Evolutionary conservation across 1,140 invertebrate genomes (phyloP).

Genomic region (Tigriopus japonicus): DNA sequence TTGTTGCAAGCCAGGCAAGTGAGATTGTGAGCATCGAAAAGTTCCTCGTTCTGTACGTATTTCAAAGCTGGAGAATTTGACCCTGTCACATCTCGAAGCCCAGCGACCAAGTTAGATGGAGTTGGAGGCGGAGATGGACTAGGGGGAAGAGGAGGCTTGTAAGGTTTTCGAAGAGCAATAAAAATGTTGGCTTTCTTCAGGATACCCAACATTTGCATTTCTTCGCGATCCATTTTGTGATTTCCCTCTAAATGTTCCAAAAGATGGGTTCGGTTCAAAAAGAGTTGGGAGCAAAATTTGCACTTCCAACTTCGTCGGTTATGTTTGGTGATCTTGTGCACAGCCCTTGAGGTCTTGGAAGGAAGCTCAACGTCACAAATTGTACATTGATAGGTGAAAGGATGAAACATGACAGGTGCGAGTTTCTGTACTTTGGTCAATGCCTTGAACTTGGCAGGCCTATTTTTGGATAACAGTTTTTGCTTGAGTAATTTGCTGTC

Average conservation of each 20-base stretch:
- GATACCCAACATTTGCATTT: slow-evolving; percentile 1
- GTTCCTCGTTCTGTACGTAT: slow-evolving; percentile 1
- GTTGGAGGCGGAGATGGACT: not conserved
- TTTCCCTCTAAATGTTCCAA: not conserved
- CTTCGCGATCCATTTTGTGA: not conserved
- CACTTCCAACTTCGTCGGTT: not conserved
- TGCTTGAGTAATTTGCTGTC: too few relatives aligned
- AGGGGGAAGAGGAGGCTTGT: not conserved
- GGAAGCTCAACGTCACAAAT: not conserved
- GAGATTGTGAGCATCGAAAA: slow-evolving; percentile 5
- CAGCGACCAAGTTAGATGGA: not conserved
- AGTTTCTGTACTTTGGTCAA: not conserved
- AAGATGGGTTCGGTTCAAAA: not conserved
- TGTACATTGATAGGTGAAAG: not conserved
- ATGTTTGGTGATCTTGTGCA: slow-evolving; percentile 7
- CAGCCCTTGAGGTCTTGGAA: not conserved
- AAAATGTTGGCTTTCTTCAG: not conserved
- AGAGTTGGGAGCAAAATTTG: not conserved
- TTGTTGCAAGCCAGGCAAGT: slow-evolving; percentile 13
- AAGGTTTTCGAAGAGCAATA: not conserved
- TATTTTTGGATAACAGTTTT: not conserved
- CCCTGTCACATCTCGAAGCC: not conserved
- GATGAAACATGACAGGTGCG: not conserved
- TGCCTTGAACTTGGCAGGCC: not conserved
- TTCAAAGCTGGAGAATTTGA: not conserved